Base-by-base conservation (phyloP, 2,797 vertebrate species). In the Alca torda region DNA sequence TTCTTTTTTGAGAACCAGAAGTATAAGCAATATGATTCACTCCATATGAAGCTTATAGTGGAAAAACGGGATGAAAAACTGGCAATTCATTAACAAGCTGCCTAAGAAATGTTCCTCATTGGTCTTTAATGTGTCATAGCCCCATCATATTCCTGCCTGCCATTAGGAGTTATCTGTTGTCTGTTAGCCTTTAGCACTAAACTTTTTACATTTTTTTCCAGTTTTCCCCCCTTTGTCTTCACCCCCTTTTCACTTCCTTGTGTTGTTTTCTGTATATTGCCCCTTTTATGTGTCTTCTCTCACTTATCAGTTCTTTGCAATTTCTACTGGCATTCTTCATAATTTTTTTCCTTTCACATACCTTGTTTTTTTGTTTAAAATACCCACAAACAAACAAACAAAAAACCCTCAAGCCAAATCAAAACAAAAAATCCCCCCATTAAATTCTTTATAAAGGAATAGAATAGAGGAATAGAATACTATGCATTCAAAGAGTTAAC, bases 141-240 rank as follows among this genome's bases (percentile, higher is more conserved):
- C 16, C 7, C 2, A 11, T 17, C 37, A 17, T 39, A 61, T 18
- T 39, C 31, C 20, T 77, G 25, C 4, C 9, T 53, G 4, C 16
- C n/a, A 8, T 45, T 45, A 10, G 56, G 6, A 64, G 8, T 9
- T 73, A 4, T 67, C 10, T n/a, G 45, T 54, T 63, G 5, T 67
- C 10, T 37, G 45, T 59, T 63, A 54, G 8, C 9, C 4, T 28
- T 86, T 84, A 8, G 30, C 11, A 72, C 13, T 67, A n/a, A 81
- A 37, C 4, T 35, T 65, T 56, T 67, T 37, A 19, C 2, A 3
- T 7, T 56, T 78, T 43, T 7, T 3, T 10, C 4, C 15, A 14
- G 20, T 8, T 7, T 1, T 1, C 4, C 1, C 15, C 1, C 1
- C 16, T 6, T 28, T 53, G 1, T 11, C 25, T 63, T 69, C 59